These are phyloP conservation scores for Epinephelus cyanopodus DNA, from an alignment of 2,113 vertebrate species.

Conservation along the genomic window DNA sequence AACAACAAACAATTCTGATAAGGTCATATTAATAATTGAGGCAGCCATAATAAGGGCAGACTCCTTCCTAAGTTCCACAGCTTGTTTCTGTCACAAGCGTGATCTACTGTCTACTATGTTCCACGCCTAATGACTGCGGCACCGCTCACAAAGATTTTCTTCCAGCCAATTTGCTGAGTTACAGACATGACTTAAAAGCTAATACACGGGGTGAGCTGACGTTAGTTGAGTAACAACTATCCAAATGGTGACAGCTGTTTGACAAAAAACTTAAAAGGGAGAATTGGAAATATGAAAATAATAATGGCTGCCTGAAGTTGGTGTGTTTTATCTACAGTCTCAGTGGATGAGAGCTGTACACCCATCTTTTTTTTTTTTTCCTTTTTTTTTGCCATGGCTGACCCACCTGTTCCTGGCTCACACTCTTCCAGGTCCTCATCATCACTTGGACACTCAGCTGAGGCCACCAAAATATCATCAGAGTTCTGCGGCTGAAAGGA, in stretches of 20 bases:
- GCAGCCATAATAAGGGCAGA: constrained; percentile 64
- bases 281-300: constrained; percentile 10
- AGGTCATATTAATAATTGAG: constrained; percentile 77
- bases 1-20: constrained; percentile 70
- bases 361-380: neutral
- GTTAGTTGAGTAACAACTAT: neutral
- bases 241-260: neutral
- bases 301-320: constrained; percentile 15
- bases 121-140: constrained; percentile 50
- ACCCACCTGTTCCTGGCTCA: constrained; percentile 96
- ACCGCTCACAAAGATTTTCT: constrained; percentile 14
- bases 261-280: constrained; percentile 8
- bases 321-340: constrained; percentile 12
- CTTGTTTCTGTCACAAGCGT: constrained; percentile 55
- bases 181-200: constrained; percentile 38
- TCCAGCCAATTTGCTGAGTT: constrained; percentile 43
- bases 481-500: constrained; percentile 87
- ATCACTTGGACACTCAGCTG: constrained; percentile 96
- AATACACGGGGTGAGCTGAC: constrained; percentile 10
- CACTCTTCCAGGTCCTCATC: constrained; percentile 97
- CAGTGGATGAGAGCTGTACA: constrained; percentile 4
- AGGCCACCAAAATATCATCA: constrained; percentile 94
- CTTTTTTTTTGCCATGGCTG: neutral
- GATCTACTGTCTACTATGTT: constrained; percentile 32
- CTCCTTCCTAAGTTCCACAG: constrained; percentile 51